phyloP scores from a whole-genome alignment of 1,140 invertebrate genomes.

The Eurosta solidaginis region DNA sequence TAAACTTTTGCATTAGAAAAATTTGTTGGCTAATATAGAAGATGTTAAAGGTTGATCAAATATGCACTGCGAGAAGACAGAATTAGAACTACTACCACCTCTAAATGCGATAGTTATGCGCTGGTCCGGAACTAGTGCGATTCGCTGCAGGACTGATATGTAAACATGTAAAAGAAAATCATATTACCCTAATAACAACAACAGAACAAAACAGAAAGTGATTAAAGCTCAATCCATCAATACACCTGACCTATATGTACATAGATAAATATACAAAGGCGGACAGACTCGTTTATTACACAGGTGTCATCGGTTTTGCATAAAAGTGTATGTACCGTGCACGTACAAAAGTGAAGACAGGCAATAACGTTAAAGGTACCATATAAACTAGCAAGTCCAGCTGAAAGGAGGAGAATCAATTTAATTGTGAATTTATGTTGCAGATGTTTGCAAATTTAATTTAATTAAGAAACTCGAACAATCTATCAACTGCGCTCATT shows the following conservation, averaged over 20 bases:
- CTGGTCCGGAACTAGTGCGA: too few species aligned
- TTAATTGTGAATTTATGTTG: not conserved
- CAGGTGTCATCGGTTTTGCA: constrained; percentile 7
- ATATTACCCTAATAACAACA: not conserved
- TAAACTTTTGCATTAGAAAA: too few species aligned
- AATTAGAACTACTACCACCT: too few species aligned
- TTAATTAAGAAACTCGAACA: not conserved
- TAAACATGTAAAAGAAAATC: not conserved
- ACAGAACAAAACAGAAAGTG: not conserved
- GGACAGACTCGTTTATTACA: not conserved
- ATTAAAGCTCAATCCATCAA: not conserved
- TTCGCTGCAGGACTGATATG: too few species aligned
- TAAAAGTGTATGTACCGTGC: not conserved
- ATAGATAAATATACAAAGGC: not conserved
- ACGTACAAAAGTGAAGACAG: not conserved
- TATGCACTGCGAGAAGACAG: too few species aligned
- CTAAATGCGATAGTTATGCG: too few species aligned
- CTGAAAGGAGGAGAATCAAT: not conserved
- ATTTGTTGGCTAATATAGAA: too few species aligned
- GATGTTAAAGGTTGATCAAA: too few species aligned
- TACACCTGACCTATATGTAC: too few species aligned
- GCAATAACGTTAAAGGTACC: not conserved
- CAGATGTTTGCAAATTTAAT: not conserved
- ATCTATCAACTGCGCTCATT: not conserved
- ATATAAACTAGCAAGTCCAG: not conserved